A percentile compares a stretch with the other conserved stretches of the same genome.
Conservation (phyloP, 53 echinoderm and acorn worm species). For the Apostichopus leukothele region DNA sequence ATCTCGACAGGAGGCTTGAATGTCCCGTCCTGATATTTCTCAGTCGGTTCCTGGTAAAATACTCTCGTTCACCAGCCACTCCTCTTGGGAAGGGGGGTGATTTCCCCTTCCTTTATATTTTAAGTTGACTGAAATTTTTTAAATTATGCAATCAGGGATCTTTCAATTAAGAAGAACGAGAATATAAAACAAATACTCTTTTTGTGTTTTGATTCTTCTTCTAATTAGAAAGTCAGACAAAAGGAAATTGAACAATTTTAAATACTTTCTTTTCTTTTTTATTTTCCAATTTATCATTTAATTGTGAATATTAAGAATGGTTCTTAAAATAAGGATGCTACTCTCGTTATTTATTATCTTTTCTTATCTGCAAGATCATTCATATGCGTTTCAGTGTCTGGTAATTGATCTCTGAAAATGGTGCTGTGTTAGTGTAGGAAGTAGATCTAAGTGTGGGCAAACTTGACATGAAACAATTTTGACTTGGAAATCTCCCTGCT, state of each 20-base stretch:
- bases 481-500: constrained; percentile 33
- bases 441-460: constrained; percentile 15
- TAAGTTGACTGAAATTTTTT: constrained; percentile 45
- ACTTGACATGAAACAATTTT: background rate
- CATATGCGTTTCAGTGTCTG: constrained; percentile 12
- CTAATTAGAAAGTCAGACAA: background rate
- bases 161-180: constrained; percentile 16
- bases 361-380: constrained; percentile 26
- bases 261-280: background rate
- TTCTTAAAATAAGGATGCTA: constrained; percentile 10
- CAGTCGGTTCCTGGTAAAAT: background rate
- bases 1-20: constrained; percentile 30
- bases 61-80: background rate
- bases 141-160: constrained; percentile 43
- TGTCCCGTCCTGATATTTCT: background rate
- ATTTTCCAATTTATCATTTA: background rate
- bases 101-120: background rate
- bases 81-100: background rate
- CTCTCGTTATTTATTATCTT: background rate
- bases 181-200: background rate
- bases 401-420: constrained; percentile 27
- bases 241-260: constrained; percentile 6
- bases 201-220: constrained; percentile 17
- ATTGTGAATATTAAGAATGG: constrained; percentile 41
- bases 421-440: constrained; percentile 44